phyloP scores from a whole-genome alignment of 2,113 vertebrate genomes.

The Eclectus roratus region DNA sequence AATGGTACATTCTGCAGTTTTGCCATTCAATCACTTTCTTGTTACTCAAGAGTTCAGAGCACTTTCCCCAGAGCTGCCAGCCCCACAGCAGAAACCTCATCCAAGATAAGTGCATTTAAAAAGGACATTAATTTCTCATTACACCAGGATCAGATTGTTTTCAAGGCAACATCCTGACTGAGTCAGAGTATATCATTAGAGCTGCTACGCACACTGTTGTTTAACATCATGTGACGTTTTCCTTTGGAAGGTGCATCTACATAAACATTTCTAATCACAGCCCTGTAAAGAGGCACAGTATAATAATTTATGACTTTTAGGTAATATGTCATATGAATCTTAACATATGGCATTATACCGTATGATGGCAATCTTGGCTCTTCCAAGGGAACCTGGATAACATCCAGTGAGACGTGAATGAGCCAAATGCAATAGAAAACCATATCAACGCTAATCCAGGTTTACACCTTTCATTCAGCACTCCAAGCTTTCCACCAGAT shows the following conservation, averaged over 20 bases:
- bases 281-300: slow-evolving; percentile 64
- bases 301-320: slow-evolving; percentile 79
- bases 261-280: slow-evolving; percentile 78
- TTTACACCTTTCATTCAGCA: slow-evolving; percentile 79
- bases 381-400: slow-evolving; percentile 74
- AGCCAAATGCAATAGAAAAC: slow-evolving; percentile 77
- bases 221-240: slow-evolving; percentile 69
- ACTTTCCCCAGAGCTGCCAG: not conserved
- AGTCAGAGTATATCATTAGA: slow-evolving; percentile 58
- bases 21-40: not conserved
- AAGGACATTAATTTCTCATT: slow-evolving; percentile 49
- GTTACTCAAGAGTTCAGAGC: not conserved
- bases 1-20: rapidly evolving
- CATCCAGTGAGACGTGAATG: slow-evolving; percentile 72
- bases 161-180: slow-evolving; percentile 49
- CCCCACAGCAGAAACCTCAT: not conserved
- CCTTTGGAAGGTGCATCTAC: slow-evolving; percentile 71
- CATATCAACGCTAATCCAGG: slow-evolving; percentile 75
- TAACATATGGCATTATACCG: slow-evolving; percentile 78
- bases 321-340: slow-evolving; percentile 80
- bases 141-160: slow-evolving; percentile 45
- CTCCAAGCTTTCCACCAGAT: slow-evolving; percentile 71
- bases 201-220: slow-evolving; percentile 49
- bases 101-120: slow-evolving; percentile 19
- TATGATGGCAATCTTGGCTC: slow-evolving; percentile 78